These are phyloP conservation scores for Phallusia fumigata DNA, from an alignment of 23 tunicate species.

Conservation along the genomic window DNA sequence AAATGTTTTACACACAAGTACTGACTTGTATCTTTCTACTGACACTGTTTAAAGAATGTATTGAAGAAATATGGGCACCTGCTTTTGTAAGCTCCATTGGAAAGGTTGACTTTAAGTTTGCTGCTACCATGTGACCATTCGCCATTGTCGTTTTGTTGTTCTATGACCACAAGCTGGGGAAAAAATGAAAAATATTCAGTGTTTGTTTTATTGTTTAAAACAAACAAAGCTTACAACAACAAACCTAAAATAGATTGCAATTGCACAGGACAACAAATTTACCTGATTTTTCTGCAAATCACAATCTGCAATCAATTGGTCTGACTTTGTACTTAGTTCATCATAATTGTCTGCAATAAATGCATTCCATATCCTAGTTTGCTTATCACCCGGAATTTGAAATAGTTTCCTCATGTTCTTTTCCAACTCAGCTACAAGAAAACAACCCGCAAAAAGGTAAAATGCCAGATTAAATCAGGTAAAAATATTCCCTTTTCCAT, in stretches of 20 bases:
- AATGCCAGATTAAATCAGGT: too few relatives aligned
- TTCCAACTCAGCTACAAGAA: constrained; percentile 63
- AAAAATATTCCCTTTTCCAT: too few relatives aligned
- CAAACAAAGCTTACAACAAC: too few relatives aligned
- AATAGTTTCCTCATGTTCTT: constrained; percentile 38
- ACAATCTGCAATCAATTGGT: constrained; percentile 11
- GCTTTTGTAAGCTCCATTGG: not conserved
- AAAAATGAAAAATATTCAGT: not conserved
- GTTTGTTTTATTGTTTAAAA: too few relatives aligned
- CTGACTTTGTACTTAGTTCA: constrained; percentile 8
- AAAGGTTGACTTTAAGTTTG: not conserved
- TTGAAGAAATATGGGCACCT: not conserved
- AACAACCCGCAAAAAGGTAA: too few relatives aligned
- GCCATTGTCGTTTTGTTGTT: constrained; percentile 42
- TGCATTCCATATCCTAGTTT: constrained; percentile 53
- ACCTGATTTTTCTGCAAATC: constrained; percentile 48
- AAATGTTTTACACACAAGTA: too few relatives aligned
- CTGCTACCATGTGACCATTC: constrained; percentile 32
- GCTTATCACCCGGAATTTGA: constrained; percentile 28
- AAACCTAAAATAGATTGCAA: too few relatives aligned
- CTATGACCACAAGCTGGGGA: constrained; percentile 58
- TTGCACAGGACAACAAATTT: not conserved
- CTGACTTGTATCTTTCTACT: too few relatives aligned
- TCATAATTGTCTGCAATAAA: constrained; percentile 33
- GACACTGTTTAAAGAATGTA: too few relatives aligned